Evolutionary conservation across 2,797 vertebrate genomes (phyloP), one percentile per base, ranked within the genome.

Genomic region (Myotis daubentonii): DNA sequence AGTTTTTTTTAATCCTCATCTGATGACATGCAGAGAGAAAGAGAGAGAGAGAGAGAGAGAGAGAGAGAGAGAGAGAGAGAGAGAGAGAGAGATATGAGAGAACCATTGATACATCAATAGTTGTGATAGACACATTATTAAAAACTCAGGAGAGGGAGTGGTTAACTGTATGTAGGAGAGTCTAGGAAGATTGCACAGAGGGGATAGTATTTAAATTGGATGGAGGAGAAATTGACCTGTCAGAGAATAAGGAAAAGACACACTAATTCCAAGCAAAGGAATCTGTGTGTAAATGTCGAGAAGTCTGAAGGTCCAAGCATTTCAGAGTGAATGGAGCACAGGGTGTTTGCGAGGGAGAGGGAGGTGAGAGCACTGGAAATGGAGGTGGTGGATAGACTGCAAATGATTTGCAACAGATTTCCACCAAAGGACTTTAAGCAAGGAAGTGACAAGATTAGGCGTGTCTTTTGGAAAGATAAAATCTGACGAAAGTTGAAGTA

Each of bases 371-470:
- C 22, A 13, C 23, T 66, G 25, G 44, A 60, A 89, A 79, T 22
- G 71, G 91, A 96, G 11, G 23, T 49, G 38, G 11, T 25, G 2
- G 57, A 25, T 11, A 94, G 28, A 65, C 51, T 33, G 30, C 36
- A 75, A 88, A 38, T 74, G 38, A 89, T 82, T 91, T 78, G 36
- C 83, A 82, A 53, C 33, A 78, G 23, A 93, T 94, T 87, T 94
- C 36, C 49, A 87, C 25, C 20, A 38, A 78, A 93, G 30, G 23
- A 71, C 74, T 89, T 96, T 84, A 95, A 87, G 33, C 9, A 92
- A 93, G 38, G 33, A 91, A 94, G 28, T 94, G 80, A 94, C 23
- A 41, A 51, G n/a, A 91, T 94, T 91, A 79, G 62, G 91, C 80
- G 70, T 89, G 33, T 60, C 36, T 68, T 88, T 89, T 55, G 87